phyloP scores from a whole-genome alignment of 2,888 invertebrate species.

The Conus canariensis region DNA sequence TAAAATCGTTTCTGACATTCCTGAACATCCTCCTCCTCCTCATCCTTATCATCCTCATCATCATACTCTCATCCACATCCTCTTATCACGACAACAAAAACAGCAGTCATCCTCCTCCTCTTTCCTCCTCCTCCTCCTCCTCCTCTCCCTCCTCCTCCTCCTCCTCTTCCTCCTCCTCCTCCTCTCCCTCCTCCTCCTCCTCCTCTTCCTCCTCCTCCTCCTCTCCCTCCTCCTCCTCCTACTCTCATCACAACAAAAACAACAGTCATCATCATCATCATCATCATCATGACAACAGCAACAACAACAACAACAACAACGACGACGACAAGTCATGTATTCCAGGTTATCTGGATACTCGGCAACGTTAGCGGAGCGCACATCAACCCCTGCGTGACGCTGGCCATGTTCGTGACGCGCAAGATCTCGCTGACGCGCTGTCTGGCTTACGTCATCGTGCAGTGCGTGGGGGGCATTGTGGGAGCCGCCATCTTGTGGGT shows the following conservation, averaged over 20 bases:
- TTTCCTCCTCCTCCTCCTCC: no score
- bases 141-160: neutral
- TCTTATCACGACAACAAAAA: no score
- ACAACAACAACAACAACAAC: neutral
- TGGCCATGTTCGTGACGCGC: conserved; percentile 90
- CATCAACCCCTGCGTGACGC: conserved; percentile 94
- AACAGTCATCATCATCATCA: neutral
- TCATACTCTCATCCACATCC: no score
- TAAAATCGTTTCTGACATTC: no score
- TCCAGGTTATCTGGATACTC: conserved; percentile 86
- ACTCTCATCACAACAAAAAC: no score
- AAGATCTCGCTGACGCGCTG: conserved; percentile 83
- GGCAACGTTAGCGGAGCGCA: conserved; percentile 95
- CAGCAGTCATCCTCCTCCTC: neutral
- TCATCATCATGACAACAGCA: neutral
- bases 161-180: neutral
- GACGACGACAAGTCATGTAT: neutral
- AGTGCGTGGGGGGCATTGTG: conserved; percentile 95
- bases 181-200: no score
- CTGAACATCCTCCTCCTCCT: neutral
- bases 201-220: neutral
- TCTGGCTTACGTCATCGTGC: conserved; percentile 91
- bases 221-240: neutral
- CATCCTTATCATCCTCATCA: neutral
- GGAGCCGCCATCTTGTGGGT: conserved; percentile 95